Percentiles rank a stretch among this genome's conserved stretches.
These are phyloP conservation scores for Agrotis puta DNA, from an alignment of 2,888 invertebrate species.

Conservation along the genomic window DNA sequence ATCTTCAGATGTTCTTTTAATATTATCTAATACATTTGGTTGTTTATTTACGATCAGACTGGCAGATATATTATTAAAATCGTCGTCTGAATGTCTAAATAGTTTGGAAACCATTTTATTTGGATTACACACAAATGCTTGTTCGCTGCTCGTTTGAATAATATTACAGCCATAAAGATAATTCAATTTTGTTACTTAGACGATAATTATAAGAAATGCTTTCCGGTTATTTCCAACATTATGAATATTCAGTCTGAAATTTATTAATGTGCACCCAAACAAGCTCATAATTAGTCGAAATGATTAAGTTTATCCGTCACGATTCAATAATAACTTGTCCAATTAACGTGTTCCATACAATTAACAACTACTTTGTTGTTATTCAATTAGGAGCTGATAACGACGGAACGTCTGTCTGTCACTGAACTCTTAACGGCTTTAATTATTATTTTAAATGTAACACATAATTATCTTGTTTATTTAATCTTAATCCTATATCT, in stretches of 20 bases:
- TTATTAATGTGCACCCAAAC: conserved; percentile 18
- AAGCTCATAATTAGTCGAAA: conserved; percentile 40
- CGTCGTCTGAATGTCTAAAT: background rate
- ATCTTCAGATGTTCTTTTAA: background rate
- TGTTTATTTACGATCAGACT: conserved; percentile 5
- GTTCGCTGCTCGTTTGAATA: background rate
- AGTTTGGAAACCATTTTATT: background rate
- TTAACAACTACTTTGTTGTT: conserved; percentile 54
- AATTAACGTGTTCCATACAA: conserved; percentile 57
- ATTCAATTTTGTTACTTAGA: background rate
- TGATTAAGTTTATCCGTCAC: conserved; percentile 37
- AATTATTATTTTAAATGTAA: conserved; percentile 28
- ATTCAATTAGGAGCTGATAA: conserved; percentile 62
- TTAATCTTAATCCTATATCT: conserved; percentile 1
- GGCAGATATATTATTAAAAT: conserved; percentile 10
- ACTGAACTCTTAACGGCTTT: conserved; percentile 57
- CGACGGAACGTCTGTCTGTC: conserved; percentile 50
- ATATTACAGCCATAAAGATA: background rate
- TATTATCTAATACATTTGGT: conserved; percentile 21
- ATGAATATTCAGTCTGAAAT: conserved; percentile 9
- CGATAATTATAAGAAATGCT: background rate
- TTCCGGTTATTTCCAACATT: conserved; percentile 20
- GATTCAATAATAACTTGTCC: conserved; percentile 34
- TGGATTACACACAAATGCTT: background rate
- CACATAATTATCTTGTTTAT: background rate